Evolutionary conservation across 2,888 invertebrate genomes (phyloP).

Genomic region (Drosophila pseudotakahashii): DNA sequence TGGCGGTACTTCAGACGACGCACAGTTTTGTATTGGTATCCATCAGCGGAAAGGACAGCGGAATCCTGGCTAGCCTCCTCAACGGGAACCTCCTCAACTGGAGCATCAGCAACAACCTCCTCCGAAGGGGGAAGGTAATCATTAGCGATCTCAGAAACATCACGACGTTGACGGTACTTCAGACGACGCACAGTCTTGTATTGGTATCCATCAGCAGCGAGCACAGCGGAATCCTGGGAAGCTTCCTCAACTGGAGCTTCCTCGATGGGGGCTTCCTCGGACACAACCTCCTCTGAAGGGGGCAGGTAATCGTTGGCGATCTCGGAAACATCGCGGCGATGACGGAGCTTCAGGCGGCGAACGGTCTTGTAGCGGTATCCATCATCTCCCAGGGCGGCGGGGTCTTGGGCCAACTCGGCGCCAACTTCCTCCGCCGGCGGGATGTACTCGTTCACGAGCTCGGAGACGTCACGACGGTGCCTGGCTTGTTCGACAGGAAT

Average conservation of each 20-base stretch:
- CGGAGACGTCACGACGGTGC: constrained; percentile 78
- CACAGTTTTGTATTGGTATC: constrained; percentile 33
- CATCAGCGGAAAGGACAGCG: constrained; percentile 35
- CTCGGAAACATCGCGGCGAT: constrained; percentile 76
- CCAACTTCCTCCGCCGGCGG: constrained; percentile 65
- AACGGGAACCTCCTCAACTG: constrained; percentile 6
- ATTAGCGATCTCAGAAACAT: constrained; percentile 45
- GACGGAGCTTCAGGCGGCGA: constrained; percentile 70
- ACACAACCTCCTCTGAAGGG: constrained; percentile 52
- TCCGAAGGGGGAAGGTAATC: constrained; percentile 34
- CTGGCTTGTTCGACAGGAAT: constrained; percentile 79
- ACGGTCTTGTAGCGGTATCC: constrained; percentile 79
- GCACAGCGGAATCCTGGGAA: constrained; percentile 51
- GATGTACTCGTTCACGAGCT: constrained; percentile 70
- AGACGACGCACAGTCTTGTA: constrained; percentile 52
- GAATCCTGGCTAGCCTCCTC: constrained; percentile 30
- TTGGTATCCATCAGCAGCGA: constrained; percentile 45
- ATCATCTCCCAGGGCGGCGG: constrained; percentile 65
- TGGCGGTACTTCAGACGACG: constrained; percentile 39
- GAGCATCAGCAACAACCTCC: constrained; percentile 21
- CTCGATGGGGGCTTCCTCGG: constrained; percentile 38
- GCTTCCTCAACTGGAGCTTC: constrained; percentile 49
- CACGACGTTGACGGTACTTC: constrained; percentile 50
- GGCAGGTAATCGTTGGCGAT: constrained; percentile 70
- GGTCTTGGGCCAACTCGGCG: constrained; percentile 54